Evolutionary conservation across 2,797 vertebrate species (phyloP).

Genomic region (Lophura swinhoii): DNA sequence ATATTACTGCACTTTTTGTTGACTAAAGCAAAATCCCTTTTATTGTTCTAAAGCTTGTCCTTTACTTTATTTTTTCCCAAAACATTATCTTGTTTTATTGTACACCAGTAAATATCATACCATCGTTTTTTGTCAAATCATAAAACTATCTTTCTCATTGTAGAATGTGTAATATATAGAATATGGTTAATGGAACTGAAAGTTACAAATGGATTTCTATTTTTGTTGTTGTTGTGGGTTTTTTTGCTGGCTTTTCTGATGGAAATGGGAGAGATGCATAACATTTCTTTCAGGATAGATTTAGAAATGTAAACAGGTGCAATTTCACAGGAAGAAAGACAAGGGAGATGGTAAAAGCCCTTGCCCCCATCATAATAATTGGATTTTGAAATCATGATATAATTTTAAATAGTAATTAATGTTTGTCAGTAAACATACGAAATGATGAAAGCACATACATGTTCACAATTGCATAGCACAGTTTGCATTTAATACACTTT

Average conservation of each 20-base stretch:
- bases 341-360: conserved; percentile 28
- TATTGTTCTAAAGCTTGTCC: conserved; percentile 97
- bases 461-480: conserved; percentile 58
- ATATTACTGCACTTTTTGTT: conserved; percentile 99
- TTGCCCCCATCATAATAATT: conserved; percentile 49
- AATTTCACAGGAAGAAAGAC: background rate
- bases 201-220: conserved; percentile 71
- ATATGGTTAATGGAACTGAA: conserved; percentile 73
- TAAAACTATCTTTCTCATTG: conserved; percentile 80
- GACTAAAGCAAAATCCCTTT: conserved; percentile 96
- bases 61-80: conserved; percentile 89
- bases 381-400: conserved; percentile 59
- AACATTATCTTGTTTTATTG: conserved; percentile 88
- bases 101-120: conserved; percentile 84
- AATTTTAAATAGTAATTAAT: conserved; percentile 72
- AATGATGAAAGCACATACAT: conserved; percentile 63
- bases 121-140: conserved; percentile 77
- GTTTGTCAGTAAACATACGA: conserved; percentile 64
- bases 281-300: conserved; percentile 32
- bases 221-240: background rate
- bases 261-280: conserved; percentile 32
- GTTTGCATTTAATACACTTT: conserved; percentile 77
- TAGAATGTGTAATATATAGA: conserved; percentile 65
- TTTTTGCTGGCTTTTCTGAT: background rate
- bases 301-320: conserved; percentile 67